These are phyloP conservation scores for Takifugu bimaculatus DNA, from an alignment of 2,113 vertebrate genomes.

Conservation along the genomic window DNA sequence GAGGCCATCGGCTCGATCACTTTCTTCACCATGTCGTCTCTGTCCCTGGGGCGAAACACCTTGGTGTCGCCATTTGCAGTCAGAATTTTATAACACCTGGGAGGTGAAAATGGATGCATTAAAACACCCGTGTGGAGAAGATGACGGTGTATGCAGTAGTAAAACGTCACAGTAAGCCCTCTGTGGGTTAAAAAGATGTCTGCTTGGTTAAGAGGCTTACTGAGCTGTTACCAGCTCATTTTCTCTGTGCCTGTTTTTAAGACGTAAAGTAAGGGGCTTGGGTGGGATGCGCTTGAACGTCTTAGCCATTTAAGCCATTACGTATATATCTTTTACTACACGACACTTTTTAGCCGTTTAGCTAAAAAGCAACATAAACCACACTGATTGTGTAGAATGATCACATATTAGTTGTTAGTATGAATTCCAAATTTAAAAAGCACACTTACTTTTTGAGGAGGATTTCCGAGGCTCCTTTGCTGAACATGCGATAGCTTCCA, in stretches of 20 bases:
- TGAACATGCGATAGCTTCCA: conserved; percentile 97
- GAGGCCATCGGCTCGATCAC: conserved; percentile 99
- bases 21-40: conserved; percentile 92
- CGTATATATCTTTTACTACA: conserved; percentile 41
- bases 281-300: conserved; percentile 63
- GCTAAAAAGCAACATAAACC: neutral
- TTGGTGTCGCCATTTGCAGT: conserved; percentile 87
- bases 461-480: conserved; percentile 99
- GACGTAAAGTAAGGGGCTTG: conserved; percentile 57
- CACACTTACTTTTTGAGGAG: conserved; percentile 93
- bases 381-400: neutral
- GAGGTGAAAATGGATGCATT: conserved; percentile 8
- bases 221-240: conserved; percentile 64
- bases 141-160: conserved; percentile 18
- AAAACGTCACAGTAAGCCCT: conserved; percentile 49
- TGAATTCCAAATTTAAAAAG: neutral
- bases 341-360: conserved; percentile 21
- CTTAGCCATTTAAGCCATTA: conserved; percentile 57
- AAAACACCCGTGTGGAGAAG: conserved; percentile 31
- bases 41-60: conserved; percentile 91
- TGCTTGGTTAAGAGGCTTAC: conserved; percentile 68
- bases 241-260: conserved; percentile 62
- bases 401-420: neutral
- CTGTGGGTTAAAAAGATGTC: conserved; percentile 62
- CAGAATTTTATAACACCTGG: conserved; percentile 93